These are phyloP conservation scores for Acestrorhynchus altus DNA, from an alignment of 2,797 vertebrate genomes.

Conservation along the genomic window DNA sequence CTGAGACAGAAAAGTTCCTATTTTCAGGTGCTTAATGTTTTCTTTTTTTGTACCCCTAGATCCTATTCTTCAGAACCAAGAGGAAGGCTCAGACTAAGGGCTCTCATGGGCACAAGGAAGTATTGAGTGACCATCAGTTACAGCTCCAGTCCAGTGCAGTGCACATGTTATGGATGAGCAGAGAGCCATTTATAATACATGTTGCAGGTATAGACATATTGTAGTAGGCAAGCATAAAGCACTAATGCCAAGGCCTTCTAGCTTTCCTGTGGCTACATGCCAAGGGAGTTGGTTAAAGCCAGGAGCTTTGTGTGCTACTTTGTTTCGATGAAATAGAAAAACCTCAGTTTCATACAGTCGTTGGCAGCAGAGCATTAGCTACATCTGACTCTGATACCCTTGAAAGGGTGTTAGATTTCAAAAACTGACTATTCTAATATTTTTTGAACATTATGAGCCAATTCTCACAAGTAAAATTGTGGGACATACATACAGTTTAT, in stretches of 20 bases:
- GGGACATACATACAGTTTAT: conserved; percentile 8
- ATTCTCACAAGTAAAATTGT: not conserved
- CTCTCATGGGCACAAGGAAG: not conserved
- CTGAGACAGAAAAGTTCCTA: not conserved
- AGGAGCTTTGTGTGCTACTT: not conserved
- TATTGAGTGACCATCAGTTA: not conserved
- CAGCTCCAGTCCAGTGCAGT: not conserved
- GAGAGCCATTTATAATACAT: not conserved
- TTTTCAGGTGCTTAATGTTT: not conserved
- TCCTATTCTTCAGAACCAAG: conserved; percentile 96
- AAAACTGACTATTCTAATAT: not conserved
- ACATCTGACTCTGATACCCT: not conserved
- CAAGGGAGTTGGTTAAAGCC: not conserved
- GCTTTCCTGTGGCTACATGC: not conserved
- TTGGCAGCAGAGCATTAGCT: not conserved
- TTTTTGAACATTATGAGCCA: conserved; percentile 13
- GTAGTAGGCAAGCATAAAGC: not conserved
- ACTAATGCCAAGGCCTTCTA: not conserved
- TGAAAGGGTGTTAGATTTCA: not conserved
- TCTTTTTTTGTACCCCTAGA: conserved; percentile 73
- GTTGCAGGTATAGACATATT: not conserved
- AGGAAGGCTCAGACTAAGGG: conserved; percentile 84
- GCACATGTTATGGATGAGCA: not conserved
- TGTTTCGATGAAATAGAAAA: not conserved
- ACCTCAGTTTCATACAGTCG: not conserved